Percentiles rank a stretch among this genome's conserved stretches.
Conservation (phyloP, 2,113 vertebrate genomes). For the Bothrops jararaca region DNA sequence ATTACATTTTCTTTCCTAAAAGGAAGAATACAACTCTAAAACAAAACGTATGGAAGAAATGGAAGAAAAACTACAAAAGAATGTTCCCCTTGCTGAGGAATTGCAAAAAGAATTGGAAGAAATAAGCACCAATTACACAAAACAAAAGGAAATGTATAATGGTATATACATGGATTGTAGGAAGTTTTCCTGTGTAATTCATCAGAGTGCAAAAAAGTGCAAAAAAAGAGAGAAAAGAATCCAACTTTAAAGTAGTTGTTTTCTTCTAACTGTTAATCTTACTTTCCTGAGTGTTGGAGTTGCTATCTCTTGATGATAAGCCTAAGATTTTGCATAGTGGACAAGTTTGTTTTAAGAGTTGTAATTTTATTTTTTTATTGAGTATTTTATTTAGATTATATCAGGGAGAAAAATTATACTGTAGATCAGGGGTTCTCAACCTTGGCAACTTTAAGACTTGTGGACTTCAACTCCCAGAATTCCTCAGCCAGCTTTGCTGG, state of each 20-base stretch:
- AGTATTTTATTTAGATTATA: neutral
- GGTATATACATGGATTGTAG: constrained; percentile 32
- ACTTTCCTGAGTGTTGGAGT: too few species aligned
- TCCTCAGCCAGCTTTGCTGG: too few species aligned
- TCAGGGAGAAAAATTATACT: neutral
- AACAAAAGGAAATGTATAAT: constrained; percentile 1
- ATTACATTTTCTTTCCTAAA: constrained; percentile 16
- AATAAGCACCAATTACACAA: neutral
- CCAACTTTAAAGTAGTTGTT: neutral
- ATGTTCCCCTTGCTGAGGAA: constrained; percentile 42
- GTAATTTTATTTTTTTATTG: neutral
- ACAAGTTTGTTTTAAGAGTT: neutral
- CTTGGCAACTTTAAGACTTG: too few species aligned
- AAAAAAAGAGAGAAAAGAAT: neutral
- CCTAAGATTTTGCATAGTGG: neutral
- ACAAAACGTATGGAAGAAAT: constrained; percentile 23
- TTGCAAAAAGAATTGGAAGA: constrained; percentile 16
- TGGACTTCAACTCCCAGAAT: too few species aligned
- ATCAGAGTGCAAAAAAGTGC: neutral
- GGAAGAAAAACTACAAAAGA: constrained; percentile 46
- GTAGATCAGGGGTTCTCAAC: too few species aligned
- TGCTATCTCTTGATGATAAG: neutral
- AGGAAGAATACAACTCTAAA: constrained; percentile 31
- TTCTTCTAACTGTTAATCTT: neutral
- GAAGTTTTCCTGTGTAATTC: neutral